These are phyloP conservation scores for Hypomecis atomaria DNA, from an alignment of 2,888 invertebrate genomes.

Conservation along the genomic window DNA sequence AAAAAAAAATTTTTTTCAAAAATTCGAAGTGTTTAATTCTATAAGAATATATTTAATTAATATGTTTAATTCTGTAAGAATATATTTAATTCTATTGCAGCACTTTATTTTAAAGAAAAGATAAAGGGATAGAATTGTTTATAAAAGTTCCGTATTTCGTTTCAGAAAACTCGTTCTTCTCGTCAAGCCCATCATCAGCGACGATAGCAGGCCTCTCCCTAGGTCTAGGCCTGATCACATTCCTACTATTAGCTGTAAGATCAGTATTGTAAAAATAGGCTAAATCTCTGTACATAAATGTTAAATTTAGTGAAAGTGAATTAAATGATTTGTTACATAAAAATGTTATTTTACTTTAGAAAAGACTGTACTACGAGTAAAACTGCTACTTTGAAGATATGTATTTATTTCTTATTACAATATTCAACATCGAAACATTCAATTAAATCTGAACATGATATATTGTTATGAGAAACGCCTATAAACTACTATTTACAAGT, in stretches of 20 bases:
- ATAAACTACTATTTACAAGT: background rate
- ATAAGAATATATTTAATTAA: too few species aligned
- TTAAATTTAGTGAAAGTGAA: slow-evolving; percentile 4
- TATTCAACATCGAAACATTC: slow-evolving; percentile 5
- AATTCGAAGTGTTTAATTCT: too few species aligned
- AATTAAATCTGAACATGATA: slow-evolving; percentile 9
- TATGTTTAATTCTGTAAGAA: too few species aligned
- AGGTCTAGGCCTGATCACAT: slow-evolving; percentile 33
- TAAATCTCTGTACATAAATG: slow-evolving; percentile 9
- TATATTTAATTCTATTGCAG: too few species aligned
- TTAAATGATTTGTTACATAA: slow-evolving; percentile 17
- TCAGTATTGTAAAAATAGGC: slow-evolving; percentile 15
- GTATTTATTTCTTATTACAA: slow-evolving; percentile 8
- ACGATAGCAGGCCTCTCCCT: slow-evolving; percentile 24
- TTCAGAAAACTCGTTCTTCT: slow-evolving; percentile 59
- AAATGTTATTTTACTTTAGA: background rate
- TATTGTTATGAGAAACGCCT: slow-evolving; percentile 7
- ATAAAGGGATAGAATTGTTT: too few species aligned
- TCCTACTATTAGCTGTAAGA: slow-evolving; percentile 33
- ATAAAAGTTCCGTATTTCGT: slow-evolving; percentile 22
- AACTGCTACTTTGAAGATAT: slow-evolving; percentile 1
- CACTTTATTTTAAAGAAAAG: too few species aligned
- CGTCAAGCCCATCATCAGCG: slow-evolving; percentile 46
- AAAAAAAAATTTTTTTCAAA: too few species aligned
- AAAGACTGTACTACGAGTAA: background rate